Evolutionary conservation across 2,113 vertebrate species (phyloP), one percentile per base, ranked within the genome.

Genomic region (Aleadryas rufinucha): DNA sequence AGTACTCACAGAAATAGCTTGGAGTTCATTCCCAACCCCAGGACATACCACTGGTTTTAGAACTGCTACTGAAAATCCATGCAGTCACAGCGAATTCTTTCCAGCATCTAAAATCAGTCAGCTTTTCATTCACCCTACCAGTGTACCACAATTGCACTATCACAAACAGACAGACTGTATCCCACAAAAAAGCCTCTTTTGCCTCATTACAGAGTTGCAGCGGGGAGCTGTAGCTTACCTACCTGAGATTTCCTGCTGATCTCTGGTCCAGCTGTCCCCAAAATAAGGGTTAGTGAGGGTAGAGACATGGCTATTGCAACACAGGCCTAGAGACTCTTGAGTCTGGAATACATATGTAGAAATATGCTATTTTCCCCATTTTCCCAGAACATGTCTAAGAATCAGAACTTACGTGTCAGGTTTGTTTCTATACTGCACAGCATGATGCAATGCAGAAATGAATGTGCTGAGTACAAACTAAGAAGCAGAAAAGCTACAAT

Each of bases 401-500:
- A 89, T 20, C 23, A 64, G 22, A 64, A 35, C 15, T 76, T 60
- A 31, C 0, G 0, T 17, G 3, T 59, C 74, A 16, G 11, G 6
- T 18, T 16, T 65, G 26, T 56, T 95, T 76, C 53, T 76, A 14
- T 42, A 47, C 10, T 47, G 13, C 59, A 44, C 19, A 68, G 7
- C 8, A 71, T 18, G 56, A 24, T 37, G 16, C 12, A 52, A 53
- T 27, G 12, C n/a, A 84, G 30, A 93, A 93, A 86, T 57, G 14
- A 94, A 84, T 31, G 5, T 20, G 2, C 14, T 86, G 20, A 3
- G 7, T 23, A 18, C 16, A 88, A 83, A 57, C 2, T 69, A 64
- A 56, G 19, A 88, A 63, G 13, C 11, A 87, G 30, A 88, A 90
- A 19, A 56, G 4, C 45, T 79, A 19, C 6, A 0, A 24, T 65